Base-by-base conservation (phyloP, 2,888 invertebrate genomes). In the Cabera pusaria region DNA sequence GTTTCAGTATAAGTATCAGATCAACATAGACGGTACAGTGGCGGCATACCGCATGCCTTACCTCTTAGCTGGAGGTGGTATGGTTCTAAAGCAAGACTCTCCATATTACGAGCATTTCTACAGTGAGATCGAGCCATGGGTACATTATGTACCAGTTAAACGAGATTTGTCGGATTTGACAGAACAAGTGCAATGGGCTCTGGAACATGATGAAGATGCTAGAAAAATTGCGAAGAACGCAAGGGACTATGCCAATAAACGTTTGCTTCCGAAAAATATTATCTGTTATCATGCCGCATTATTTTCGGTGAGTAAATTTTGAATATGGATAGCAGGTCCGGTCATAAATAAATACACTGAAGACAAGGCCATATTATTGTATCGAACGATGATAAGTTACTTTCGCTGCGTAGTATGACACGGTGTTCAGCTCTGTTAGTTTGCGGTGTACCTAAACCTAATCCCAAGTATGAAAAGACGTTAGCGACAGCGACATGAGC, bases 31-130 rank as follows among this genome's bases (percentile, higher is more conserved):
- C 87, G 99, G 99, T 6, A 97, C 98, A 19, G 98, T 99, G 6
- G 98, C 98, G 8, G 97, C 98, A 0, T 99, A 98, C 77, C 91
- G 98, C 46, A 91, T 98, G 52, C 98, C 98, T 0, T 98, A 97
- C 74, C 90, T 99, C 8, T 79, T 99, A 46, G 95, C 93, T 23
- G 98, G 98, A 1, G 95, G 96, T 61, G 93, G 97, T 0, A 80
- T 97, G 42, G 93, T 98, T 6, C 90, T 99, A 6, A 99, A 99
- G 83, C 98, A 98, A 80, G 93, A 95, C 11, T 98, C 98, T 0
- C 91, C 92, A n/a, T 98, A 96, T 79, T 96, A 97, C 73, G 98
- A 99, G 89, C 95, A 96, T 86, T 99, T 98, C 80, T 99, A 99
- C 70, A 80, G 90, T 19, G 90, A 94, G 52, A 78, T 98, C 5